Evolutionary conservation across 2,797 vertebrate species (phyloP).

Genomic region (Pseudochirops cupreus): DNA sequence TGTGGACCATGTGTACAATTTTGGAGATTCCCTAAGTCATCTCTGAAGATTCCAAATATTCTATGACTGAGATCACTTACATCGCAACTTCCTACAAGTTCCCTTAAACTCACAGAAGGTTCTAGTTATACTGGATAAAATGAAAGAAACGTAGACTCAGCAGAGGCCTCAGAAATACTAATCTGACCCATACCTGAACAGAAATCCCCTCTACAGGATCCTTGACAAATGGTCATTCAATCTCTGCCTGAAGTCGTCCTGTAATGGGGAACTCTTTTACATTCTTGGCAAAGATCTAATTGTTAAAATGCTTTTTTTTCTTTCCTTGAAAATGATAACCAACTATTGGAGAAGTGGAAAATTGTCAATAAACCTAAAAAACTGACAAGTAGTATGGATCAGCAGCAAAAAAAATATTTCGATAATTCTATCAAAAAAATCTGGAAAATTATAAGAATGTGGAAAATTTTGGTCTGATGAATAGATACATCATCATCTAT

Average conservation of each 20-base stretch:
- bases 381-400: slow-evolving; percentile 99
- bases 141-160: neutral
- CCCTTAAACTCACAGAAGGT: neutral
- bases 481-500: slow-evolving; percentile 96
- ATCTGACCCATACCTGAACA: too few relatives aligned
- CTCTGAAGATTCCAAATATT: neutral
- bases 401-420: slow-evolving; percentile 95
- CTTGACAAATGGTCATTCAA: neutral
- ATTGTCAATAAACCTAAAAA: slow-evolving; percentile 98
- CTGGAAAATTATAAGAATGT: slow-evolving; percentile 95
- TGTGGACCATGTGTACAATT: neutral
- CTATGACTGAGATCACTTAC: neutral
- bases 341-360: slow-evolving; percentile 88
- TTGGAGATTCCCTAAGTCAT: neutral
- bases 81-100: neutral
- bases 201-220: neutral
- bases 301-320: neutral
- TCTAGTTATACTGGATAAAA: neutral
- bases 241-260: neutral
- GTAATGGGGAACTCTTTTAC: neutral
- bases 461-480: slow-evolving; percentile 94
- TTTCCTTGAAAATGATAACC: too few relatives aligned
- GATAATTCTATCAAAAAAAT: slow-evolving; percentile 98
- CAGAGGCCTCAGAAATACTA: too few relatives aligned
- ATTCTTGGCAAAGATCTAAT: neutral